Base-by-base conservation (phyloP, 2,113 vertebrate species). In the Coryphaenoides rupestris region DNA sequence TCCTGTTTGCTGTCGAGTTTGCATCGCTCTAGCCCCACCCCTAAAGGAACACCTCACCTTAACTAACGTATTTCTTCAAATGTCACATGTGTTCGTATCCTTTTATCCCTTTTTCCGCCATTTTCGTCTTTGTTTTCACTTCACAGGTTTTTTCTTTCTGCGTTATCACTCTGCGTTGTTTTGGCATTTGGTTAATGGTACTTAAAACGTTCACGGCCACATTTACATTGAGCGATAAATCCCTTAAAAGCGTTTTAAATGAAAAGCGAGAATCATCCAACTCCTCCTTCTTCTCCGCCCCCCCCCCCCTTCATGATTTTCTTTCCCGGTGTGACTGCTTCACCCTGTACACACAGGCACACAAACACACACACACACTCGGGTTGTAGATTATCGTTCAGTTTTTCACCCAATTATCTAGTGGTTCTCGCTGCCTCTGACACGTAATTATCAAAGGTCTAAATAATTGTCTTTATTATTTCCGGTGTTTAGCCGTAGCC, bases 401-500 rank as follows among this genome's bases (percentile, higher is more conserved):
- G 84, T 90, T 87, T n/a, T 84, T 88, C 69, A 78, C 83, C 88
- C 88, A 90, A 91, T 91, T 92, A 91, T 89, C 89, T 87, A 76
- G 84, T 88, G 87, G 86, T 85, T 88, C 88, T 87, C 72, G 72
- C 85, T 89, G 85, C 76, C 86, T 90, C 89, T 89, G 90, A 92
- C 90, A 89, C 85, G 81, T 88, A 91, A 91, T 91, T 91, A 91
- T 90, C 88, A 91, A 91, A 89, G 86, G 81, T 84, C 87, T 90
- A 89, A 90, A 89, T 90, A 89, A 90, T 88, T 89, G 85, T 89
- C 84, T 87, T 89, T 87, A 88, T 87, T 89, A 86, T 89, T 86
- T 82, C 78, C 63, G 81, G 84, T 90, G 85, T 90, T 90, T 90
- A 81, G 84, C 86, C 82, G 84, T 82, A 74, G 73, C 80, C 13